Evolutionary conservation across 1,140 invertebrate genomes (phyloP), one percentile per base, ranked within the genome.

Genomic region (Platyura marginata): DNA sequence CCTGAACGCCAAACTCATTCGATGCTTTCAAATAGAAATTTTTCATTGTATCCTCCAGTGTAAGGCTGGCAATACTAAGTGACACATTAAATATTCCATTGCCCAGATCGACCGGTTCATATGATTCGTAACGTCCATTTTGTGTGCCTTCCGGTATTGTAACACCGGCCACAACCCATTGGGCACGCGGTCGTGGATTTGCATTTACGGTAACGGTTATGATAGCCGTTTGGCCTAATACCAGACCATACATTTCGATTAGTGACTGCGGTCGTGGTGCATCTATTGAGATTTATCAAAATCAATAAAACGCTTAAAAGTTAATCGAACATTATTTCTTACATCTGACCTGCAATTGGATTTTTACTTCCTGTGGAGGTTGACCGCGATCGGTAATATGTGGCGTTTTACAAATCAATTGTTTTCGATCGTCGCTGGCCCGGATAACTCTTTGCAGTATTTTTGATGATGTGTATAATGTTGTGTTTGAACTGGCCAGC

Each of bases 31-130:
- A 61, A 48, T 68, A 60, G 57, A 80, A 83, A 1, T 67, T 67
- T 38, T 74, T 71, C 21, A 81, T 78, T 1, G 79, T 81, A 49
- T 83, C 80, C 43, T 79, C 75, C 47, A 80, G 78, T n/a, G 72
- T 71, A 25, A 84, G 69, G 16, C 64, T 67, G 8, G 71, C 64
- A 45, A 85, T 74, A 13, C 67, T 64, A 41, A 85, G 53, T 4
- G 70, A 72, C 13, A 75, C 67, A 48, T 72, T 70, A 68, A 77
- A 84, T 47, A 59, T 65, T 42, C 79, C 79, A 47, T 64, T 64
- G 40, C 74, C 77, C 74, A 71, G 43, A 46, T 49, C 45, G 45
- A 56, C 50, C 1, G 57, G 53, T 44, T 57, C 49, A 18, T 47
- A 56, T 11, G 50, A 57, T 11, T 51, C 54, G 36, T 49, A 61